These are phyloP conservation scores for Maccullochella peelii DNA, from an alignment of 2,113 vertebrate species.

Conservation along the genomic window DNA sequence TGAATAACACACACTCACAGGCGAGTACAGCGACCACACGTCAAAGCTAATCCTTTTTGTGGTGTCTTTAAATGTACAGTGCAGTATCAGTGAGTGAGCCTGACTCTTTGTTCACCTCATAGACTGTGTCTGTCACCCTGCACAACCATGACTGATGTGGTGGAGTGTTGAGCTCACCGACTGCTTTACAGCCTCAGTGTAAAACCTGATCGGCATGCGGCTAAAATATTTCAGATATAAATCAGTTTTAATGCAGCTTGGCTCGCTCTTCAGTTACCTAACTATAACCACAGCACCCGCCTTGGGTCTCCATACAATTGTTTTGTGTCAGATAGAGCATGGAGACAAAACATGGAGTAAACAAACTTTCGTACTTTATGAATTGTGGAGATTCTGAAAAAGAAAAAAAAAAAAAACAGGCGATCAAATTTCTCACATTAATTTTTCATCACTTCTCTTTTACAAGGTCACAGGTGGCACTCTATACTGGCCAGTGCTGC, in stretches of 20 bases:
- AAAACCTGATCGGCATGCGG: conserved; percentile 48
- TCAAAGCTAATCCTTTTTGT: conserved; percentile 22
- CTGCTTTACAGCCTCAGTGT: conserved; percentile 46
- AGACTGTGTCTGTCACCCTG: not conserved
- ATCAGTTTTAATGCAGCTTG: conserved; percentile 44
- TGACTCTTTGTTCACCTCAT: conserved; percentile 45
- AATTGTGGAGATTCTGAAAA: conserved; percentile 39
- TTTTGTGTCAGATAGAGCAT: conserved; percentile 2
- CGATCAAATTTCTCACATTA: conserved; percentile 70
- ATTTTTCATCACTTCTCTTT: conserved; percentile 79
- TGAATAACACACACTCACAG: conserved; percentile 25
- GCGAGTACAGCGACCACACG: conserved; percentile 10
- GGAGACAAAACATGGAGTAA: conserved; percentile 24
- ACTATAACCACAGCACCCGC: not conserved
- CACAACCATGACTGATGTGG: conserved; percentile 51
- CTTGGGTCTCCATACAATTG: not conserved
- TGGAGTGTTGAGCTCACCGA: conserved; percentile 39
- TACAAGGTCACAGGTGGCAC: conserved; percentile 75
- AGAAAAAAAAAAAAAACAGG: conserved; percentile 48
- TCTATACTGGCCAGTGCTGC: conserved; percentile 42
- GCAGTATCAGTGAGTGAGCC: conserved; percentile 7
- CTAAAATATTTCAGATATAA: conserved; percentile 56
- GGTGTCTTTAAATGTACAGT: conserved; percentile 22
- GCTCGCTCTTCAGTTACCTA: conserved; percentile 15
- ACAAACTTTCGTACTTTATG: conserved; percentile 52